Base-by-base conservation (phyloP, 2,797 vertebrate species). In the Muscicapa comitata region DNA sequence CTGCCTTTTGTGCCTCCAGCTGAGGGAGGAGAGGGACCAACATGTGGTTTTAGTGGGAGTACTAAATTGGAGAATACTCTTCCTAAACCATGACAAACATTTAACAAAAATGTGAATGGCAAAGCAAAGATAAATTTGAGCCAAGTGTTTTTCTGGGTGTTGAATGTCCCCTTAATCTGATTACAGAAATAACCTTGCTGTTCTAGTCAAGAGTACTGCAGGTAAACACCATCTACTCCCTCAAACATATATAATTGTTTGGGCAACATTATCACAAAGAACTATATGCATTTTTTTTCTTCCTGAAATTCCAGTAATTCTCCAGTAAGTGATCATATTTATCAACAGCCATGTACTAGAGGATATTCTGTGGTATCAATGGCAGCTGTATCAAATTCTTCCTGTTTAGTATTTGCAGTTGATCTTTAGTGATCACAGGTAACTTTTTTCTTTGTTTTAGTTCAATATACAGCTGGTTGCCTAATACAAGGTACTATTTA, bases 121-220 rank as follows among this genome's bases (percentile, higher is more conserved):
- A 80, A 90, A 92, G 10, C 40, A 71, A 54, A 77, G 80, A 78
- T 57, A 83, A 79, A 81, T 75, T 13, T 43, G 14, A 80, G 25
- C 35, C 43, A 61, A 88, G 54, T 10, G 12, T 26, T 35, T 19
- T 21, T 86, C 80, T 47, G 11, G 6, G 4, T 84, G 7, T 68
- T 48, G 17, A 72, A 11, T 45, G 37, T 55, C 42, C 17, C 21
- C 28, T 63, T 86, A 76, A 35, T 73, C 40, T 78, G 43, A 51
- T 29, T 81, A 53, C 24, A 81, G 48, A 83, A 59, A 51, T 58
- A 47, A 68, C 12, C 21, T 72, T 75, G 25, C 13, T 86, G 16
- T 77, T 77, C 78, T 47, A 31, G 19, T 80, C 48, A 71, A 71
- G 37, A 53, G 16, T 73, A 33, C 19, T 76, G 9, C 31, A 81